Base-by-base conservation (phyloP, 2,888 invertebrate species). In the Eupsilia transversa region DNA sequence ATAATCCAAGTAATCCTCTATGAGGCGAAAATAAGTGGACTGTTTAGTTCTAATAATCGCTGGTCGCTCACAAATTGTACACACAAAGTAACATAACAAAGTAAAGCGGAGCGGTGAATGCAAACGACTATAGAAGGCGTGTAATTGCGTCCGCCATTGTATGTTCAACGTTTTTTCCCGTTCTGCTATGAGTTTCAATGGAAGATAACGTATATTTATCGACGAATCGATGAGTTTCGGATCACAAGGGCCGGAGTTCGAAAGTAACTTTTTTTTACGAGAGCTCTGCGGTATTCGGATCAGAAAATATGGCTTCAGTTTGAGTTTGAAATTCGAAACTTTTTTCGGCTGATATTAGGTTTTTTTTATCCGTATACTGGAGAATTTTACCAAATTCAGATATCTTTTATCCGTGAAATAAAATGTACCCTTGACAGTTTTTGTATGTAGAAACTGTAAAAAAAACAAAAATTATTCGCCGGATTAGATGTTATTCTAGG, bases 71-170 rank as follows among this genome's bases (percentile, higher is more conserved):
- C 71, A 30, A 9, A 74, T 82, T 83, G 72, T 66, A 73, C 65
- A 71, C 57, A 67, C 52, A 61, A 61, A 79, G 65, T 77, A 86
- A 88, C 88, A 88, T 89, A 89, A 90, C 84, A 88, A 88, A 90
- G 90, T 90, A 89, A 90, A 91, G 87, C 89, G 82, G 84, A 88
- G 83, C 86, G 83, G 78, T 89, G 91, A 91, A 92, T 91, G 90
- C 90, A 90, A 91, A 91, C 86, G 89, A 87, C 87, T 88, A 89
- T 86, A 89, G 89, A 90, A 87, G 79, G 85, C 81, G 80, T 89
- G 90, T 93, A 93, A 93, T 91, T 93, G 91, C 90, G 89, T 88
- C 85, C 86, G 79, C 87, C 86, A 91, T 91, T 92, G 90, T 92
- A 80, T 74, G 83, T 77, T 77, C 83, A 82, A 79, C 82, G 83